Evolutionary conservation across 2,113 vertebrate species (phyloP).

Genomic region (rat (Rattus norvegicus)): GRCr8 NC_086021.1:90425501-90426000

Average conservation of each 20-base stretch:
- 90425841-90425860: background rate
- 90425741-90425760: background rate
- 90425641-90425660: background rate
- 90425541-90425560: too few relatives aligned
- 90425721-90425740: background rate
- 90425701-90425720: too few relatives aligned
- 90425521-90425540: too few relatives aligned
- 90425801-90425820: background rate
- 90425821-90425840: background rate
- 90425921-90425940: rapidly evolving
- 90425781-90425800: background rate
- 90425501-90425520: too few relatives aligned
- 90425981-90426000: too few relatives aligned
- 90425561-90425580: too few relatives aligned
- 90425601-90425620: rapidly evolving
- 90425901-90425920: background rate
- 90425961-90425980: background rate
- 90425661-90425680: background rate
- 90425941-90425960: background rate
- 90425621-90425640: background rate
- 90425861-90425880: too few relatives aligned
- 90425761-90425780: background rate
- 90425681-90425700: background rate
- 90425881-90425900: background rate
- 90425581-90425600: background rate